phyloP scores from a whole-genome alignment of 2,797 vertebrate species.

The Sciurus carolinensis region DNA sequence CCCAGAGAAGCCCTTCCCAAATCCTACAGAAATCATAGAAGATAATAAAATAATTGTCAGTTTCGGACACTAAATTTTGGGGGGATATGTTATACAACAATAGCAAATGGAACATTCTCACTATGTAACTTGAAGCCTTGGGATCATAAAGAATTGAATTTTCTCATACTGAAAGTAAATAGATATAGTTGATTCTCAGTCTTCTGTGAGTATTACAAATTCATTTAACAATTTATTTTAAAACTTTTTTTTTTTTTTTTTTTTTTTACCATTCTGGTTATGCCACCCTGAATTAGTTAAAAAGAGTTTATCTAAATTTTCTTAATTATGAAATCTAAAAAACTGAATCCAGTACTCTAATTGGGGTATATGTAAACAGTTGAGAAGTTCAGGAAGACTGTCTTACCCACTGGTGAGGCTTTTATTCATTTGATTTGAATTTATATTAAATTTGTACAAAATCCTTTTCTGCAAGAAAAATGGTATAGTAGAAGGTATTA shows the following conservation, averaged over 20 bases:
- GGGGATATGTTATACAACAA: neutral
- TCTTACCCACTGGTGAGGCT: neutral
- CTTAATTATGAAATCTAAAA: neutral
- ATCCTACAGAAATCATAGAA: neutral
- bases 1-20: neutral
- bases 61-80: neutral
- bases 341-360: neutral
- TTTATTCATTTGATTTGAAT: conserved; percentile 3
- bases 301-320: neutral
- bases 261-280: conserved; percentile 1
- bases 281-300: neutral
- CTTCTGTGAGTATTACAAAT: neutral
- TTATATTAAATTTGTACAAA: neutral
- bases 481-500: neutral
- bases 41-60: neutral
- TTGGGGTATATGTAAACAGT: neutral
- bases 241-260: neutral
- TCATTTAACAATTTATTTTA: neutral
- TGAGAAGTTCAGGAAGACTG: neutral
- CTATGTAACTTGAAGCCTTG: neutral
- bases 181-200: neutral
- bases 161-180: neutral
- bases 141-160: neutral
- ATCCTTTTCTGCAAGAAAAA: neutral
- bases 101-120: neutral